Evolutionary conservation across 2,888 invertebrate species (phyloP), one percentile per base, ranked within the genome.

Genomic region (Rotaria sp.): DNA sequence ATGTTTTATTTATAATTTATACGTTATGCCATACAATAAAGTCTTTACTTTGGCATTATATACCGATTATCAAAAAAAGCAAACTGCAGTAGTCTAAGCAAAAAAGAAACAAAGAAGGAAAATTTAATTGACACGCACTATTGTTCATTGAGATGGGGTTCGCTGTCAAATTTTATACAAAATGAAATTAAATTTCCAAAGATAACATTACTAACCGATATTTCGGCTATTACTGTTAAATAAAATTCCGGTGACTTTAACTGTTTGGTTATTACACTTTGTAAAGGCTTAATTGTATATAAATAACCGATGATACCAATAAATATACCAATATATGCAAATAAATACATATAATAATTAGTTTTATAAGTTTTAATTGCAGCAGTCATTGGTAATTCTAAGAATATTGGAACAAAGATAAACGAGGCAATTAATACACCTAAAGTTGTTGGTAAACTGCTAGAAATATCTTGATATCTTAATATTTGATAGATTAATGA

Each of bases 101-200:
- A 57, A 57, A 21, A 26, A 57, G n/a, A 57, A 21, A 57, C 57
- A 57, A 57, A 21, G 8, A 21, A 57, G 57, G 26, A 57, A 57
- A 57, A 57, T 21, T 57, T 57, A 21, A 57, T 57, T 57, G 57
- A 57, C 24, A 57, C 57, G 24, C 57, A 26, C 57, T 57, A 11
- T 21, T 8, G 57, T 57, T 57, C 57, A 13, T 57, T 57, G 57
- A 57, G 57, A 57, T 57, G 57, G 26, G 11, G 57, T 57, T 57
- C 57, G 57, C 11, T 57, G 8, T 57, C 8, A 57, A 57, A 57
- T 57, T 10, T 24, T 24, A 57, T 57, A 57, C 24, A 57, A 57
- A 57, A 57, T 57, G n/a, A 57, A 57, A 57, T 57, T n/a, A 57
- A 57, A 57, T 57, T 57, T 57, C 57, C 57, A 57, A 57, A 57